phyloP scores from a whole-genome alignment of 53 echinoderm and acorn worm species.

The Antedon mediterranea region DNA sequence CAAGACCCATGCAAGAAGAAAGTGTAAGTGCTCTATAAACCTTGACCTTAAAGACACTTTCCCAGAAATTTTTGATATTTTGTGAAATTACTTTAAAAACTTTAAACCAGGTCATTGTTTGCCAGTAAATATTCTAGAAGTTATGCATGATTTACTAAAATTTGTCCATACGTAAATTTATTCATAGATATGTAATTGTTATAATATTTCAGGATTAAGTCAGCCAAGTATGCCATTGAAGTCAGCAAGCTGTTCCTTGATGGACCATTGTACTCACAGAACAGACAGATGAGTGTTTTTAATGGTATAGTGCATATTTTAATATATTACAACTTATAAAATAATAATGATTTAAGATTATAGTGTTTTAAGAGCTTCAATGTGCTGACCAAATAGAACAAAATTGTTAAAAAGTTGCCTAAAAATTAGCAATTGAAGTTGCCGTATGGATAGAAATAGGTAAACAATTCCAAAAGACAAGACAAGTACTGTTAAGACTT shows the following conservation, averaged over 20 bases:
- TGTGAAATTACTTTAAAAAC: neutral
- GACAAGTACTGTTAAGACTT: too few relatives aligned
- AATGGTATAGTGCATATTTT: conserved; percentile 1
- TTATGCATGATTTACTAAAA: too few relatives aligned
- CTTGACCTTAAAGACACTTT: neutral
- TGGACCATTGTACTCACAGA: neutral
- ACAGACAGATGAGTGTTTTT: conserved; percentile 3
- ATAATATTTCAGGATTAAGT: conserved; percentile 16
- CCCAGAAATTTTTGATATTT: neutral
- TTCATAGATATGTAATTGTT: neutral
- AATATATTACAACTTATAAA: too few relatives aligned
- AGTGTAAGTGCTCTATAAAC: conserved; percentile 28
- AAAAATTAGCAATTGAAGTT: too few relatives aligned
- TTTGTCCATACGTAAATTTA: too few relatives aligned
- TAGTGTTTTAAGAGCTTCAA: too few relatives aligned
- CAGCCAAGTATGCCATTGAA: conserved; percentile 26
- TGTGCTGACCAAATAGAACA: too few relatives aligned
- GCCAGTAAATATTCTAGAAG: too few relatives aligned
- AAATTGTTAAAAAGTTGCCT: too few relatives aligned
- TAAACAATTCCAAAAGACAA: too few relatives aligned
- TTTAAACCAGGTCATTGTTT: neutral
- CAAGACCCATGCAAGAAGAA: conserved; percentile 15
- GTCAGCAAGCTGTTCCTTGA: conserved; percentile 12
- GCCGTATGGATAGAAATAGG: too few relatives aligned
- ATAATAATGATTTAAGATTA: too few relatives aligned